Base-by-base conservation (phyloP, 2,113 vertebrate species). In the Dasypus novemcinctus region DNA sequence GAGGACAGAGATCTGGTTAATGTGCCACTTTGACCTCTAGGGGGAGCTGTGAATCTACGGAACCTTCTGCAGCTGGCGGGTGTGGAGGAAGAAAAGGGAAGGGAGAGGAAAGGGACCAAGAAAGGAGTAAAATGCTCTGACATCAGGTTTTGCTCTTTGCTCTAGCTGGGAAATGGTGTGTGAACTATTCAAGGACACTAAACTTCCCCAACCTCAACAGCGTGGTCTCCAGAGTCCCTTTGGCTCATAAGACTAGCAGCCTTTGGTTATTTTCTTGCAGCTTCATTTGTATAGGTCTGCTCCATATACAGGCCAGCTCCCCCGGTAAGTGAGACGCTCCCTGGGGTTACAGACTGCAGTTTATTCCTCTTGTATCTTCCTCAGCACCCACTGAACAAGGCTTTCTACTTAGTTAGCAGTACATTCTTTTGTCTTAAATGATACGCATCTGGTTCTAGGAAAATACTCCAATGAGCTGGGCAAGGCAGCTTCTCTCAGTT, bases 281-380 rank as follows among this genome's bases (percentile, higher is more conserved):
- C 31, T 61, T 41, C 7, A 2, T 81, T 11, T 12, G 27, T 38
- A 7, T 38, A 59, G 8, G 31, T 85, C 12, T 0, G 27, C 25
- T 64, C 38, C 36, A 2, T 29, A 7, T n/a, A 31, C 21, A 20
- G 15, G 43, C 25, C 23, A 5, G 2, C 29, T 54, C 52, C 25
- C 9, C 61, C 71, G 54, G 2, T 6, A 63, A 4, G 18, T 36
- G 17, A 81, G 38, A 4, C 29, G 23, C 54, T 43, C 27, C 27
- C 7, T 8, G 4, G 7, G 38, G 2, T 0, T 1, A 25, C 7
- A 3, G 23, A 9, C 3, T 14, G 4, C 38, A 21, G 38, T 1
- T 2, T 33, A 25, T 17, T 14, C 20, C 31, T 36, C 5, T n/a
- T 0, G 0, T 8, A 18, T 66, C 31, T 3, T 11, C 54, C 20